These are phyloP conservation scores for Diadegma fenestrale DNA, from an alignment of 2,888 invertebrate species.

Conservation along the genomic window DNA sequence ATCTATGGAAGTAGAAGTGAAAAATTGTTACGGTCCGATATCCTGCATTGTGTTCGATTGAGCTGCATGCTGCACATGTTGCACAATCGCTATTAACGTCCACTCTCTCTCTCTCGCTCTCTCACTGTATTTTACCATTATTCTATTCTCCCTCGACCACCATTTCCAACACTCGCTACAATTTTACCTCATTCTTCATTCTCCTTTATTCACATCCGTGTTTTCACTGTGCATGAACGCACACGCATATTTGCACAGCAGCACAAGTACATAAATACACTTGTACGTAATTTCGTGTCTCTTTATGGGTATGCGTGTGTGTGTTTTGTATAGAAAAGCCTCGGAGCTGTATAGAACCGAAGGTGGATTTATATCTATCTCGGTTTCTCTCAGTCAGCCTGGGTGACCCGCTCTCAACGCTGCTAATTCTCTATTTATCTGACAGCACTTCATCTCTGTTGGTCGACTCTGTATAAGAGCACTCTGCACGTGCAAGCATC, in stretches of 20 bases:
- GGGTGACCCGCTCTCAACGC: constrained; percentile 24
- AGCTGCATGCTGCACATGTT: constrained; percentile 22
- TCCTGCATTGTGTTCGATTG: constrained; percentile 6
- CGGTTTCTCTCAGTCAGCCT: constrained; percentile 23
- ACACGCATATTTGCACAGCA: background rate
- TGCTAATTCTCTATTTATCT: constrained; percentile 59
- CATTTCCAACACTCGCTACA: constrained; percentile 44
- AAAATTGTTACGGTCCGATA: background rate
- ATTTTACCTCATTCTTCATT: constrained; percentile 57
- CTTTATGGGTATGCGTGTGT: background rate
- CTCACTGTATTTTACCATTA: constrained; percentile 8
- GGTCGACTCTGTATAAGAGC: constrained; percentile 45
- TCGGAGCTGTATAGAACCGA: constrained; percentile 4
- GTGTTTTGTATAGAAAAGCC: background rate
- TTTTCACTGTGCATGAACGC: constrained; percentile 37
- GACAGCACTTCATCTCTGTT: constrained; percentile 50
- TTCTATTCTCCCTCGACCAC: constrained; percentile 48
- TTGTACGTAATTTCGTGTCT: background rate
- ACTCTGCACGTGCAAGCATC: constrained; percentile 50
- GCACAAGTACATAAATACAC: background rate
- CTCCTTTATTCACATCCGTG: constrained; percentile 52
- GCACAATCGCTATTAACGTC: constrained; percentile 27
- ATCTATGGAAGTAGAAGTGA: background rate
- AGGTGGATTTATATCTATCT: constrained; percentile 40
- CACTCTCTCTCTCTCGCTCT: constrained; percentile 15